These are phyloP conservation scores for Saccostrea echinata DNA, from an alignment of 1,140 invertebrate genomes.

Conservation along the genomic window DNA sequence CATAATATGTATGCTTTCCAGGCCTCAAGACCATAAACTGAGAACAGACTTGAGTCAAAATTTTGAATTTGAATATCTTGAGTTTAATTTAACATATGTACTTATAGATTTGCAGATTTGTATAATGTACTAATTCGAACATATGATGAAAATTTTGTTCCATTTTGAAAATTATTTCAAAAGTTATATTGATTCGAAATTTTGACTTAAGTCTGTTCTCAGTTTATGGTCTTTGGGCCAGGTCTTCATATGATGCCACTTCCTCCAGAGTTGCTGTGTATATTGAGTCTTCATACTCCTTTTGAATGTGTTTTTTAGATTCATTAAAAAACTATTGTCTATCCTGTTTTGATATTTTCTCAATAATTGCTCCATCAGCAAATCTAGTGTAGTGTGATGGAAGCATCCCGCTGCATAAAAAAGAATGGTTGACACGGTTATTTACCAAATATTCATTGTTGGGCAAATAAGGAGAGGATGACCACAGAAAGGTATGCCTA, in stretches of 20 bases:
- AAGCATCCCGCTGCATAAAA: conserved; percentile 24
- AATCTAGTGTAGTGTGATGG: conserved; percentile 39
- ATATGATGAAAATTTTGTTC: too few species aligned
- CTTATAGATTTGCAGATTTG: conserved; percentile 20
- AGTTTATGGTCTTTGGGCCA: too few species aligned
- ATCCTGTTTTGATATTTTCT: neutral
- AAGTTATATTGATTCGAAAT: too few species aligned
- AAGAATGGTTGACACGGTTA: conserved; percentile 1
- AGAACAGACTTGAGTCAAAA: too few species aligned
- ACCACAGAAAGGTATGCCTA: conserved; percentile 1
- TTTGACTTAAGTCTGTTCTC: too few species aligned
- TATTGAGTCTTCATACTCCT: conserved; percentile 38
- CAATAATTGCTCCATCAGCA: conserved; percentile 36
- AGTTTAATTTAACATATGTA: conserved; percentile 23
- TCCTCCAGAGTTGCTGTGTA: too few species aligned
- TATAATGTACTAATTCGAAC: too few species aligned
- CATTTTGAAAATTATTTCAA: too few species aligned
- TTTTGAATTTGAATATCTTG: too few species aligned
- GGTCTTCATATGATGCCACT: too few species aligned
- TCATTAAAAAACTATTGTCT: neutral
- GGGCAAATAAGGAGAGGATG: neutral
- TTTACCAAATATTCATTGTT: conserved; percentile 45
- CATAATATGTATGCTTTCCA: too few species aligned
- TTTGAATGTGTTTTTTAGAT: neutral
- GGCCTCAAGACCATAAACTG: too few species aligned